A percentile compares a stretch with the other conserved stretches of the same genome.
Conservation (phyloP, 2,797 vertebrate species). For the Thunnus albacares region DNA sequence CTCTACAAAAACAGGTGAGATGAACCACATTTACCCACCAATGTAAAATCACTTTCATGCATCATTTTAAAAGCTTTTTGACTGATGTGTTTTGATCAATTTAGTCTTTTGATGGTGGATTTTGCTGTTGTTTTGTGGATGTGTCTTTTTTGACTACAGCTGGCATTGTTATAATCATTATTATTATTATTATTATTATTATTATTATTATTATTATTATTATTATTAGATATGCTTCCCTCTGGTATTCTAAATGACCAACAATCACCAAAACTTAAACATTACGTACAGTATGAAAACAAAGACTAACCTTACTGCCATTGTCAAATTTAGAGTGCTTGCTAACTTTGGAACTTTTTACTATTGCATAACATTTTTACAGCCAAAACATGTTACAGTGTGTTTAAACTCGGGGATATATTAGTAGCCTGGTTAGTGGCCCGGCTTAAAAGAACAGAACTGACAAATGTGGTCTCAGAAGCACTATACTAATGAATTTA, state of each 20-base stretch:
- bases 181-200: neutral
- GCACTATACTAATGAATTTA: neutral
- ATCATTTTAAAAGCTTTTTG: neutral
- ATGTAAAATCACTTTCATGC: neutral
- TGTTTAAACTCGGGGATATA: no score
- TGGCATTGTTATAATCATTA: neutral
- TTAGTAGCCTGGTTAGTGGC: no score
- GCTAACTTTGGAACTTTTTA: no score
- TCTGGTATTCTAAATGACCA: neutral
- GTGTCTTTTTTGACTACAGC: neutral
- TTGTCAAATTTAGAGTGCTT: no score
- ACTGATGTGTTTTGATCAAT: no score
- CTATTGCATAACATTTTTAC: no score
- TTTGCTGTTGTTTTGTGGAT: neutral
- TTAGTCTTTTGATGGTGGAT: neutral
- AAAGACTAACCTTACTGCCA: no score
- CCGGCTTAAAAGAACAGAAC: no score
- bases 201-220: neutral
- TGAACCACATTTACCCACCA: neutral
- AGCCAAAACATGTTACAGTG: no score
- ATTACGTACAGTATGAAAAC: no score
- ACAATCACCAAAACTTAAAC: no score
- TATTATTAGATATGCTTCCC: neutral
- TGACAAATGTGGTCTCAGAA: neutral
- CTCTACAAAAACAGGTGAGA: neutral